Percentiles rank a stretch among this genome's conserved stretches.
Conservation (phyloP, 1,140 invertebrate species). For the Psilanteris sp. region DNA sequence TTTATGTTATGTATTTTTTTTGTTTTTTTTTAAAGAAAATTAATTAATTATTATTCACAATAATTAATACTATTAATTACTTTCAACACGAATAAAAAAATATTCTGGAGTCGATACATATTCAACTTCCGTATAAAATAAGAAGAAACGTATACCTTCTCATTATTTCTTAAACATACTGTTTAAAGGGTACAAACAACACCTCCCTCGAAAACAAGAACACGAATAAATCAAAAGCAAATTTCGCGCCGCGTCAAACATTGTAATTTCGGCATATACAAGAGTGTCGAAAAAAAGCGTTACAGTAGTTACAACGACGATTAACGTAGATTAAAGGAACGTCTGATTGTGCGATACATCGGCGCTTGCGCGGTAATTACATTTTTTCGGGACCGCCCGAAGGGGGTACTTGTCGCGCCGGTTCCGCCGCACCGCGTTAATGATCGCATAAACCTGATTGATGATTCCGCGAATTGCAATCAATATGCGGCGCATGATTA, state of each 20-base stretch:
- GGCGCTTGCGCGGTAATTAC: slow-evolving; percentile 38
- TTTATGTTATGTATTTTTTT: too few species aligned
- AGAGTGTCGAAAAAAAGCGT: not conserved
- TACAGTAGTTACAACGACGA: slow-evolving; percentile 38
- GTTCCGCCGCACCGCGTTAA: slow-evolving; percentile 51
- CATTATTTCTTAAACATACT: slow-evolving; percentile 21
- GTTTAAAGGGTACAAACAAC: slow-evolving; percentile 23
- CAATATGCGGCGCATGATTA: slow-evolving; percentile 56
- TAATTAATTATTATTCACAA: too few species aligned
- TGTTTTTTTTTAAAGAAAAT: too few species aligned
- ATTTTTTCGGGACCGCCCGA: slow-evolving; percentile 41
- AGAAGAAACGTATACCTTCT: not conserved
- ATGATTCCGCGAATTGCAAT: slow-evolving; percentile 64
- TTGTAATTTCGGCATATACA: slow-evolving; percentile 37
- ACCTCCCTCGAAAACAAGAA: slow-evolving; percentile 1
- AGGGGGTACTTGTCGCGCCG: slow-evolving; percentile 48
- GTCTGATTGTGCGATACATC: slow-evolving; percentile 41
- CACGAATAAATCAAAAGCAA: not conserved
- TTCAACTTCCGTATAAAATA: not conserved
- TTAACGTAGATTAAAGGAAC: slow-evolving; percentile 59
- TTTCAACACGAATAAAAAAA: not conserved
- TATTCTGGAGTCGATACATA: too few species aligned
- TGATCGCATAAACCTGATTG: slow-evolving; percentile 61
- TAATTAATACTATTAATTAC: too few species aligned
- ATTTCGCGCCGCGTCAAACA: slow-evolving; percentile 10